A percentile compares a stretch with the other conserved stretches of the same genome.
Conservation (phyloP, 2,113 vertebrate species). For the Lasiurus cinereus region DNA sequence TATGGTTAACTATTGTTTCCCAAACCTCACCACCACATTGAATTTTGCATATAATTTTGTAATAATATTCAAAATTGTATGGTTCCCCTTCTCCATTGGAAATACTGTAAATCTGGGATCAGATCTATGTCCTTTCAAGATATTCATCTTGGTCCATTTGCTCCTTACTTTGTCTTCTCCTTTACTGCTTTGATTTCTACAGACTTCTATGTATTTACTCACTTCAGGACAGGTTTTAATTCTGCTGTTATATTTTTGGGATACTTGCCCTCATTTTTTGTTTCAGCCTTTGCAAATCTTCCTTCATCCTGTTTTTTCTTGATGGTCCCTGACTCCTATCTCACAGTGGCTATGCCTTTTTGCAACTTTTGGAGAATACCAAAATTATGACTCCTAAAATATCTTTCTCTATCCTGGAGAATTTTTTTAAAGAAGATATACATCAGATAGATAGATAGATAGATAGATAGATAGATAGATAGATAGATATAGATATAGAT, state of each 20-base stretch:
- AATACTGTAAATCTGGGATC: not conserved
- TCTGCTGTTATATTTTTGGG: not conserved
- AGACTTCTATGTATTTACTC: not conserved
- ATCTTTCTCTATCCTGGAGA: not conserved
- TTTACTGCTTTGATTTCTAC: not conserved
- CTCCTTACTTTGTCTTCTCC: not conserved
- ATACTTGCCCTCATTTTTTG: constrained; percentile 2
- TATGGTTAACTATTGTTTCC: not conserved
- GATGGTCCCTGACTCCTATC: not conserved
- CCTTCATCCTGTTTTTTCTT: constrained; percentile 2
- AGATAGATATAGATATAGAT: no score
- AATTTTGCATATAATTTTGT: no score
- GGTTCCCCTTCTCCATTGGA: not conserved
- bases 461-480: no score
- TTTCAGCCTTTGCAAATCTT: not conserved
- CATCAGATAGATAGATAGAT: no score
- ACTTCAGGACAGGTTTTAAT: not conserved
- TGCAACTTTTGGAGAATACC: not conserved
- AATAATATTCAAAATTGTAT: not conserved
- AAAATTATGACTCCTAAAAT: constrained; percentile 8
- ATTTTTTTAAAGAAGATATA: not conserved
- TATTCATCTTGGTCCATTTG: not conserved
- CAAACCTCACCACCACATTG: not conserved
- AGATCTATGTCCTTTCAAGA: not conserved
- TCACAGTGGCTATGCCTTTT: not conserved